A percentile compares a stretch with the other conserved stretches of the same genome.
Evolutionary conservation across 2,888 invertebrate species (phyloP).

Genomic region (Drosophila paranaensis): DNA sequence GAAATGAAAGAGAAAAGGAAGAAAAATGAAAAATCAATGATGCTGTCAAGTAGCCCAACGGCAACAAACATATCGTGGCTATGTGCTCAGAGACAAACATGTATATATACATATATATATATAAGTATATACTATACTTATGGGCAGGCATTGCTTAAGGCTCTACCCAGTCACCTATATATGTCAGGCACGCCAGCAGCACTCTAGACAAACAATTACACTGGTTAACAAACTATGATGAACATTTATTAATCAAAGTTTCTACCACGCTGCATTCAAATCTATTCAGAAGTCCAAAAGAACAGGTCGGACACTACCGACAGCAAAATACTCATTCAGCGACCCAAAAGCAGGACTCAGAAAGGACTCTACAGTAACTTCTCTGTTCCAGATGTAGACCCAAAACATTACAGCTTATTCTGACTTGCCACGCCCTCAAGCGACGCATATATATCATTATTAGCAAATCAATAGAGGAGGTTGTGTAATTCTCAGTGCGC

Average conservation of each 20-base stretch:
- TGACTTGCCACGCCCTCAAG: too few relatives aligned
- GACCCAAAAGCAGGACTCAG: too few relatives aligned
- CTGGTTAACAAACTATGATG: background rate
- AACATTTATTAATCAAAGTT: background rate
- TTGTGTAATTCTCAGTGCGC: too few relatives aligned
- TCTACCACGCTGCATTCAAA: background rate
- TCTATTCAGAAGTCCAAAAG: background rate
- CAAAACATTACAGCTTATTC: too few relatives aligned
- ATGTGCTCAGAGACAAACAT: background rate
- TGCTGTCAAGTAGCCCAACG: slow-evolving; percentile 64
- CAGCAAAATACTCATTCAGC: too few relatives aligned
- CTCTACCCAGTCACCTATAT: background rate
- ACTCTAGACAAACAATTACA: background rate
- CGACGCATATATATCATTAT: too few relatives aligned
- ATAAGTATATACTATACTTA: background rate
- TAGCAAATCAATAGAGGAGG: too few relatives aligned
- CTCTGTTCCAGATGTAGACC: too few relatives aligned
- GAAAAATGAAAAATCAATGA: slow-evolving; percentile 76
- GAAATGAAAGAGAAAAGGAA: slow-evolving; percentile 36
- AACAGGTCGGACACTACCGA: too few relatives aligned
- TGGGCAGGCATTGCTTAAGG: too few relatives aligned
- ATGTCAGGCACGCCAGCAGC: background rate
- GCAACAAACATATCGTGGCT: slow-evolving; percentile 7
- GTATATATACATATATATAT: background rate
- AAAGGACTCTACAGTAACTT: too few relatives aligned